A percentile compares a stretch with the other conserved stretches of the same genome.
Conservation (phyloP, 2,888 invertebrate species). For the Polietes domitor region DNA sequence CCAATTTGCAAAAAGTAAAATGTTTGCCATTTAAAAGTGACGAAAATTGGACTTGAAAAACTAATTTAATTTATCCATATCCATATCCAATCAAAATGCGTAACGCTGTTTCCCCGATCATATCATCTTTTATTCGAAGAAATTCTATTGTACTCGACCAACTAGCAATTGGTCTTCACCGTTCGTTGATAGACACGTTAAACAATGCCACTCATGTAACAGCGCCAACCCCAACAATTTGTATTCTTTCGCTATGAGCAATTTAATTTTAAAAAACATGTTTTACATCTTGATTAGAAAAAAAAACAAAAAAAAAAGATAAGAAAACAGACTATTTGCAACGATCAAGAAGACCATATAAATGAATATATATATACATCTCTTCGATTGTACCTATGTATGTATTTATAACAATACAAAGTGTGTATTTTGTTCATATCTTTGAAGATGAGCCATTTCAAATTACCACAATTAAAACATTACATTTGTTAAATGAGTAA, state of each 20-base stretch:
- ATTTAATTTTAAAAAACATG: constrained; percentile 18
- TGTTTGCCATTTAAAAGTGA: too few species aligned
- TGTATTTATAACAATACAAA: constrained; percentile 5
- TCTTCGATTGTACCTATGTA: too few species aligned
- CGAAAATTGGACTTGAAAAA: too few species aligned
- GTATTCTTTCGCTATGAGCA: constrained; percentile 1
- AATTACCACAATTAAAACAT: constrained; percentile 22
- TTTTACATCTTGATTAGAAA: constrained; percentile 16
- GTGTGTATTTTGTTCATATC: background rate
- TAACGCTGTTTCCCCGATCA: too few species aligned
- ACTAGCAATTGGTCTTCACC: too few species aligned
- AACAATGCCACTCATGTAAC: background rate
- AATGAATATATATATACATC: background rate
- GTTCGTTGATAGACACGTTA: too few species aligned
- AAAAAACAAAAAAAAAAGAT: too few species aligned
- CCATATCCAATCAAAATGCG: too few species aligned
- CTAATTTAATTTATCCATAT: too few species aligned
- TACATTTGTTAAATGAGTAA: constrained; percentile 19
- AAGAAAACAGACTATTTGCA: background rate
- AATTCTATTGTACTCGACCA: too few species aligned
- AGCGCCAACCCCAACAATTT: background rate
- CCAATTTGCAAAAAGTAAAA: too few species aligned
- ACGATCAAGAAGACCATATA: background rate
- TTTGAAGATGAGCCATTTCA: background rate
- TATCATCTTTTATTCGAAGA: too few species aligned